Evolutionary conservation across 2,113 vertebrate genomes (phyloP).

Genomic region (Panthera uncia): DNA sequence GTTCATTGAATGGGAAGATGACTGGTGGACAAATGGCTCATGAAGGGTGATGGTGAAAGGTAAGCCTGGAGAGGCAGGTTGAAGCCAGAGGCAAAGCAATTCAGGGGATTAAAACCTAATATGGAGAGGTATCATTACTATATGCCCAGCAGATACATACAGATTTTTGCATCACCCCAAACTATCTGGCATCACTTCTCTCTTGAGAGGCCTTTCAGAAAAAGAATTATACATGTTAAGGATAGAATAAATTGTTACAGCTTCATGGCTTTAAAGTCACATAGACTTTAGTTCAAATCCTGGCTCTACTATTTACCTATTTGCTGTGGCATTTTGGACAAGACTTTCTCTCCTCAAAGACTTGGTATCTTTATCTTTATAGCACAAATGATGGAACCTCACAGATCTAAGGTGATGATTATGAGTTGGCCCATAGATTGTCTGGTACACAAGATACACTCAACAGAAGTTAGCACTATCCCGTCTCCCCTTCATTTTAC

Average conservation of each 20-base stretch:
- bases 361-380: neutral
- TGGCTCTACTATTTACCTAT: neutral
- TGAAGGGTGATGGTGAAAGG: neutral
- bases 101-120: neutral
- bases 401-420: neutral
- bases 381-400: rapidly evolving
- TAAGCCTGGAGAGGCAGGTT: neutral
- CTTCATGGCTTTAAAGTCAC: neutral
- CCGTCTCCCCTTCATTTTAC: neutral
- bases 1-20: neutral
- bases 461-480: neutral
- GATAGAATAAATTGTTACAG: neutral
- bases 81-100: neutral
- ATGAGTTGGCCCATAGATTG: neutral
- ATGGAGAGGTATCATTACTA: neutral
- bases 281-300: neutral
- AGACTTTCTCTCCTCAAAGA: neutral
- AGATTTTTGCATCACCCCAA: neutral
- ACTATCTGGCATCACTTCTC: neutral
- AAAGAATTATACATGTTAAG: neutral
- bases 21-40: neutral
- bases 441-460: neutral
- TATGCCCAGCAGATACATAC: neutral
- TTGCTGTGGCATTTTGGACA: neutral
- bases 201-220: neutral